These are phyloP conservation scores for Uropetala carovei DNA, from an alignment of 2,888 invertebrate species.

Conservation along the genomic window DNA sequence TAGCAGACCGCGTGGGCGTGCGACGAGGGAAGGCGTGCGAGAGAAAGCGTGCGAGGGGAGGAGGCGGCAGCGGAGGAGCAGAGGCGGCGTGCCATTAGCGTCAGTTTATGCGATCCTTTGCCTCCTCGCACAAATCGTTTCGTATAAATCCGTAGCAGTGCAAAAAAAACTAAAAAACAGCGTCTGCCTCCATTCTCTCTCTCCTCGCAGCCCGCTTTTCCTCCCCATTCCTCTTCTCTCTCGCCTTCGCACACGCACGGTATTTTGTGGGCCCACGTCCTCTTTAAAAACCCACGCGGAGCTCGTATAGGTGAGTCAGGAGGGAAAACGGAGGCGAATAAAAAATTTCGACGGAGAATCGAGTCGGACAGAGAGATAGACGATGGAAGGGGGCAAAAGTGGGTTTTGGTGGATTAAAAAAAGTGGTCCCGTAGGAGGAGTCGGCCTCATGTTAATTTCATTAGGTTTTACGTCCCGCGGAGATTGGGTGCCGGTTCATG, in stretches of 20 bases:
- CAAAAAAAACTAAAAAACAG: neutral
- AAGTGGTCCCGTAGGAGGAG: neutral
- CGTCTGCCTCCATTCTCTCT: no score
- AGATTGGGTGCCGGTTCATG: neutral
- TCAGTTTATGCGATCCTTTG: constrained; percentile 23
- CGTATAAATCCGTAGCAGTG: neutral
- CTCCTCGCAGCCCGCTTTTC: no score
- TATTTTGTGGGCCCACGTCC: constrained; percentile 8
- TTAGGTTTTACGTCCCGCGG: neutral
- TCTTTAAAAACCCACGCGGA: neutral
- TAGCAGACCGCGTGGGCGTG: no score
- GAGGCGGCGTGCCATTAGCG: constrained; percentile 31
- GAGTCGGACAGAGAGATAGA: no score
- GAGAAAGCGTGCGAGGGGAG: neutral
- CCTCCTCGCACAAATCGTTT: neutral
- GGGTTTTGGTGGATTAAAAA: neutral
- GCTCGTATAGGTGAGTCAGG: neutral
- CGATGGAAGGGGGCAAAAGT: neutral
- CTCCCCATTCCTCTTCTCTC: no score
- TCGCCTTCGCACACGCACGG: neutral
- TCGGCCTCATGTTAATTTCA: neutral
- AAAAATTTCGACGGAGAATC: neutral
- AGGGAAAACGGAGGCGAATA: neutral
- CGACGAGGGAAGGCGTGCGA: no score
- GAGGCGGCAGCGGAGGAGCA: neutral